A percentile compares a stretch with the other conserved stretches of the same genome.
These are phyloP conservation scores for Anthonomus grandis DNA, from an alignment of 1,140 invertebrate species.

Conservation along the genomic window DNA sequence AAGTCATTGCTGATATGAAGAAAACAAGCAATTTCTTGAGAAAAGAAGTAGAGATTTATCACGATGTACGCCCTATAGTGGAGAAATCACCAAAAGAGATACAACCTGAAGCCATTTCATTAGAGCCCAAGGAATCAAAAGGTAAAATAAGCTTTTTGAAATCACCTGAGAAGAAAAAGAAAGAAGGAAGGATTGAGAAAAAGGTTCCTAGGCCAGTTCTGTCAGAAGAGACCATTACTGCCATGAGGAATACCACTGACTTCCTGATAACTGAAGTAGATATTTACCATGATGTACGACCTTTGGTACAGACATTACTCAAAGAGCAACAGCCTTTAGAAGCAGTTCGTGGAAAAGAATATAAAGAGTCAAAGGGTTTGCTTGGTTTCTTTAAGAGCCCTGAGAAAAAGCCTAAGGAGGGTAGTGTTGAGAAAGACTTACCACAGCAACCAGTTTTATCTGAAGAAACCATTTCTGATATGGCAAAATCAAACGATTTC, in stretches of 20 bases:
- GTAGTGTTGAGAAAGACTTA: slow-evolving; percentile 8
- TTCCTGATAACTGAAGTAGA: slow-evolving; percentile 24
- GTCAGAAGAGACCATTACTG: slow-evolving; percentile 5
- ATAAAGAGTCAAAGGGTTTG: slow-evolving; percentile 25
- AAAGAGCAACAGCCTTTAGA: background rate
- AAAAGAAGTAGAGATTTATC: slow-evolving; percentile 29
- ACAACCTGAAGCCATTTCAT: no score
- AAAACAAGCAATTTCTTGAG: slow-evolving; percentile 23
- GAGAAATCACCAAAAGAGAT: background rate
- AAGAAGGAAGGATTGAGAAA: slow-evolving; percentile 3
- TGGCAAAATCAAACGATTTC: slow-evolving; percentile 17
- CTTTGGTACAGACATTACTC: slow-evolving; percentile 14
- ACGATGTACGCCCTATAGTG: slow-evolving; percentile 21
- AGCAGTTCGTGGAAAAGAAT: background rate
- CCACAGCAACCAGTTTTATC: slow-evolving; percentile 1
- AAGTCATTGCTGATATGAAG: slow-evolving; percentile 23
- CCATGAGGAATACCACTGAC: slow-evolving; percentile 17
- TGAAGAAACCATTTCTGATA: slow-evolving; percentile 1
- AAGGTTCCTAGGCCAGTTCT: background rate
- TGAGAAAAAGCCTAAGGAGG: slow-evolving; percentile 16
- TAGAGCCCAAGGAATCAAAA: slow-evolving; percentile 8
- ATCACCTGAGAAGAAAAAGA: slow-evolving; percentile 22
- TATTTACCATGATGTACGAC: slow-evolving; percentile 22
- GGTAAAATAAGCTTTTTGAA: slow-evolving; percentile 8
- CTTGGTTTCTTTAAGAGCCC: slow-evolving; percentile 29